Evolutionary conservation across 2,113 vertebrate genomes (phyloP).

Genomic region (Scytalopus superciliaris): DNA sequence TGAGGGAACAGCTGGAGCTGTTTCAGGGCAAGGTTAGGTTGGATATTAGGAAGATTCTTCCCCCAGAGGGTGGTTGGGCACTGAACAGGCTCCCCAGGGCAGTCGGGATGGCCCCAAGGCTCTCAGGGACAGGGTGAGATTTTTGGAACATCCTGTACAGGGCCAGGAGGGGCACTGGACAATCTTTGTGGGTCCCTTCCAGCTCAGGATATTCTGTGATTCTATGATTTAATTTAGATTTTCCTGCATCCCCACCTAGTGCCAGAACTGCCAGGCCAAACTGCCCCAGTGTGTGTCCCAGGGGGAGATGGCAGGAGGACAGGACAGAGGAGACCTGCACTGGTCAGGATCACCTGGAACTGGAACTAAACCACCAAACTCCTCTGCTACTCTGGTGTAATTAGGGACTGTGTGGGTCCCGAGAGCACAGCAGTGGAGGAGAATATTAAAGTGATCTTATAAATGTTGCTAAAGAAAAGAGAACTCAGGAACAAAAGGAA

Average conservation of each 20-base stretch:
- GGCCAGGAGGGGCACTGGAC: fast-evolving
- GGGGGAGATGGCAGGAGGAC: not conserved
- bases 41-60: not conserved
- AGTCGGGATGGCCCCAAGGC: fast-evolving
- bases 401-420: not conserved
- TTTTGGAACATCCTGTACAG: not conserved
- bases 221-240: not conserved
- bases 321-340: not conserved
- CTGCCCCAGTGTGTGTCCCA: not conserved
- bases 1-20: not conserved
- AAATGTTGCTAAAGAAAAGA: not conserved
- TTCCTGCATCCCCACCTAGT: not conserved
- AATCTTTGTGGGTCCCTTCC: not conserved
- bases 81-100: not conserved
- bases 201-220: not conserved
- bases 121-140: not conserved
- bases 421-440: not conserved
- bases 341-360: not conserved
- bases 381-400: not conserved
- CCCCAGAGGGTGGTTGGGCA: not conserved
- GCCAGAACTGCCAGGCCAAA: not conserved
- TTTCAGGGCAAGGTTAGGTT: fast-evolving
- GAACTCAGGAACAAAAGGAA: not conserved
- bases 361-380: fast-evolving
- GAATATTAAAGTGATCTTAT: not conserved